Conservation (phyloP, 2,888 invertebrate genomes). For the Nemapogon koenigi region DNA sequence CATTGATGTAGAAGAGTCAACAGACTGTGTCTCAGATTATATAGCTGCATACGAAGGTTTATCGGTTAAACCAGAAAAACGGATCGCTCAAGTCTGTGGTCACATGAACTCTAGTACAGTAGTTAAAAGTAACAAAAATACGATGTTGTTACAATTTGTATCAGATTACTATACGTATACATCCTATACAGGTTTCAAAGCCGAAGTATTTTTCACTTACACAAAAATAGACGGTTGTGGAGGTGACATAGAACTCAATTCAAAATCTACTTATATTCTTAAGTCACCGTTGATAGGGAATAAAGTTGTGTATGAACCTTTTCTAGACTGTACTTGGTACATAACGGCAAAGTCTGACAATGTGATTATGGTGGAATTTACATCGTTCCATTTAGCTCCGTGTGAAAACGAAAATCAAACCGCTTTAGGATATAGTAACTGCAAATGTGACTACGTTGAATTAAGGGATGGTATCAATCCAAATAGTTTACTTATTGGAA, state of each 20-base stretch:
- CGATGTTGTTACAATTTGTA: slow-evolving; percentile 60
- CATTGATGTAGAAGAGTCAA: slow-evolving; percentile 58
- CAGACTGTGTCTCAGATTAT: slow-evolving; percentile 65
- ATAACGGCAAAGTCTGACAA: slow-evolving; percentile 67
- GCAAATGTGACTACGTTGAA: slow-evolving; percentile 78
- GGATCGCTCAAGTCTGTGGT: slow-evolving; percentile 72
- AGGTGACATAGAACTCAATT: not conserved
- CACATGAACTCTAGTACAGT: slow-evolving; percentile 58
- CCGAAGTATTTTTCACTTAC: slow-evolving; percentile 64
- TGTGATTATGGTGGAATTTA: slow-evolving; percentile 67
- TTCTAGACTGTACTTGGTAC: slow-evolving; percentile 79
- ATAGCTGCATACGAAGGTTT: slow-evolving; percentile 64
- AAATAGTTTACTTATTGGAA: slow-evolving; percentile 69
- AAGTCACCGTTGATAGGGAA: slow-evolving; percentile 36
- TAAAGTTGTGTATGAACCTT: slow-evolving; percentile 63
- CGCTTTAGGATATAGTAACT: slow-evolving; percentile 44
- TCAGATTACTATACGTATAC: slow-evolving; percentile 45
- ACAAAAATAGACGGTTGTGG: slow-evolving; percentile 2
- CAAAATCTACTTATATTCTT: slow-evolving; percentile 34
- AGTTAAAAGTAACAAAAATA: slow-evolving; percentile 66
- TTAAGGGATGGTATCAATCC: slow-evolving; percentile 74
- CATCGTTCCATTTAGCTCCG: slow-evolving; percentile 57
- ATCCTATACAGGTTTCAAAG: slow-evolving; percentile 64
- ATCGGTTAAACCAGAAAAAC: slow-evolving; percentile 32
- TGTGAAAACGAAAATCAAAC: slow-evolving; percentile 45